These are phyloP conservation scores for Meganola albula DNA, from an alignment of 2,888 invertebrate species.

Conservation along the genomic window DNA sequence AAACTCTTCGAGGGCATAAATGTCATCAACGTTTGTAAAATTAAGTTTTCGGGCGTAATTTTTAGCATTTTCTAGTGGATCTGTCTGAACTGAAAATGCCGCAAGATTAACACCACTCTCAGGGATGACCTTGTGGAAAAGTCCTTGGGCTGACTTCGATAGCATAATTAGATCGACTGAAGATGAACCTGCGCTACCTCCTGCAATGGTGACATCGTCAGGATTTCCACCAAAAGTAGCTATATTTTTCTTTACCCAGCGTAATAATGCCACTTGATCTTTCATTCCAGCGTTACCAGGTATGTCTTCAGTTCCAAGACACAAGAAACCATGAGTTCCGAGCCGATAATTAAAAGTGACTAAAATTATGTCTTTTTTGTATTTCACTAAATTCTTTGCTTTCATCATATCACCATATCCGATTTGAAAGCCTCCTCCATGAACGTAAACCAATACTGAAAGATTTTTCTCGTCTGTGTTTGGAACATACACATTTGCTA, in stretches of 20 bases:
- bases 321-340: constrained; percentile 32
- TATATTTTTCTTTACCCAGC: constrained; percentile 42
- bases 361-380: constrained; percentile 25
- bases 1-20: constrained; percentile 39
- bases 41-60: constrained; percentile 28
- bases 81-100: constrained; percentile 30
- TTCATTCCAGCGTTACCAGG: constrained; percentile 47
- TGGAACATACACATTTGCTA: constrained; percentile 48
- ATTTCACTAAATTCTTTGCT: constrained; percentile 17
- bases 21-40: constrained; percentile 32
- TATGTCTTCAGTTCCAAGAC: constrained; percentile 32
- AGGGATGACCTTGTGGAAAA: constrained; percentile 38
- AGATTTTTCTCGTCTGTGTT: constrained; percentile 34
- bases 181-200: constrained; percentile 35
- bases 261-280: constrained; percentile 37
- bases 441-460: constrained; percentile 34
- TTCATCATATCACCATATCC: constrained; percentile 21
- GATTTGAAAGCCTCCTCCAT: constrained; percentile 33
- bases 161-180: constrained; percentile 34
- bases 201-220: constrained; percentile 37
- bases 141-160: constrained; percentile 31
- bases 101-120: constrained; percentile 37
- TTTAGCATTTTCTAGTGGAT: constrained; percentile 40
- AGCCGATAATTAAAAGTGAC: constrained; percentile 37
- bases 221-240: constrained; percentile 41